A percentile compares a stretch with the other conserved stretches of the same genome.
Conservation (phyloP, 1,140 invertebrate genomes). For the Hermatobates lingyangjiaoensis region DNA sequence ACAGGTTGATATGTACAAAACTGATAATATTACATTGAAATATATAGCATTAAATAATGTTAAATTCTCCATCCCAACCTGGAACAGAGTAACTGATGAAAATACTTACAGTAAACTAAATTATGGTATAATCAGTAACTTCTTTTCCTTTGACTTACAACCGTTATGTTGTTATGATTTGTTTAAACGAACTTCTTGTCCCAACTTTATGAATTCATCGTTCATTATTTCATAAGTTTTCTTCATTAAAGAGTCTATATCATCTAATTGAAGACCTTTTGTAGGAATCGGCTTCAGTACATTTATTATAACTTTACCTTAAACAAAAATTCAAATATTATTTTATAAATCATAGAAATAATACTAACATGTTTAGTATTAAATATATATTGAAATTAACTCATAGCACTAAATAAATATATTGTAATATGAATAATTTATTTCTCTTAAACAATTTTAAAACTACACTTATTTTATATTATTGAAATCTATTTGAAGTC, state of each 20-base stretch:
- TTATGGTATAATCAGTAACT: too few relatives aligned
- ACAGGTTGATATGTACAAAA: too few relatives aligned
- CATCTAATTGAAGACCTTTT: conserved; percentile 22
- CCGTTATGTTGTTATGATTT: too few relatives aligned
- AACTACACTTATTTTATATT: not conserved
- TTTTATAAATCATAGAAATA: not conserved
- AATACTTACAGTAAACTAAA: too few relatives aligned
- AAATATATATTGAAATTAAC: not conserved
- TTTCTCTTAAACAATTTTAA: not conserved
- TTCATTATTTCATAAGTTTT: conserved; percentile 23
- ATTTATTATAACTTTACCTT: conserved; percentile 30
- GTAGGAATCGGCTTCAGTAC: conserved; percentile 29
- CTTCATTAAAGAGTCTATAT: conserved; percentile 26
- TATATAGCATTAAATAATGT: too few relatives aligned
- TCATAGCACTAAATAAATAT: not conserved
- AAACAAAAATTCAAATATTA: conserved; percentile 9
- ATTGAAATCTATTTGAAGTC: not conserved
- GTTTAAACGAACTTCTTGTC: too few relatives aligned
- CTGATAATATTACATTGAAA: too few relatives aligned
- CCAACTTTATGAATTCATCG: conserved; percentile 24
- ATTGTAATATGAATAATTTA: not conserved
- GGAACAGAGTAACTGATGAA: too few relatives aligned
- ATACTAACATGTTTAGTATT: not conserved
- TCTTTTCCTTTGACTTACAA: too few relatives aligned
- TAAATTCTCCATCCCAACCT: too few relatives aligned